These are phyloP conservation scores for Ferrisia virgata DNA, from an alignment of 2,888 invertebrate species.

Conservation along the genomic window DNA sequence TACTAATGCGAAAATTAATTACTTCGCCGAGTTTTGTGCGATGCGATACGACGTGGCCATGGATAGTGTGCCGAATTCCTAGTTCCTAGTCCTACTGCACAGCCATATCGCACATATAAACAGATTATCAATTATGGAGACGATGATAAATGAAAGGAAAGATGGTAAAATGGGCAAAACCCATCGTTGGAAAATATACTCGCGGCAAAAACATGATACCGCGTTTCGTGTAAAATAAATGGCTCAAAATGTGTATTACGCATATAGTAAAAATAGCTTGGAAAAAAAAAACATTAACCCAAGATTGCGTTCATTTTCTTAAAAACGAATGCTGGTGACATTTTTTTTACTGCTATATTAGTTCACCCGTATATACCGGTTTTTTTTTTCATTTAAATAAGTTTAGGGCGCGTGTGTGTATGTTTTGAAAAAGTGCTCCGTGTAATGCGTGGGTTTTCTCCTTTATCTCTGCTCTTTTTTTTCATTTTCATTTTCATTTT, in stretches of 20 bases:
- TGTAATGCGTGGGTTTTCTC: background rate
- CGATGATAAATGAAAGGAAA: background rate
- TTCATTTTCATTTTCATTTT: background rate
- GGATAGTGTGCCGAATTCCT: background rate
- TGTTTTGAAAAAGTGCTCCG: background rate
- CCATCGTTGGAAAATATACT: background rate
- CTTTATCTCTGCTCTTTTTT: background rate
- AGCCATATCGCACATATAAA: background rate
- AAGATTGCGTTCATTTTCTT: constrained; percentile 28
- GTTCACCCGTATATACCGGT: constrained; percentile 1
- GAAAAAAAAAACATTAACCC: background rate
- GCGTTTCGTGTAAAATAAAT: background rate
- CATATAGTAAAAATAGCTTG: background rate
- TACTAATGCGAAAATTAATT: background rate
- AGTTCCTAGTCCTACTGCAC: no score
- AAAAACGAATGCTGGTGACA: constrained; percentile 17
- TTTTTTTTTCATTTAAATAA: constrained; percentile 23
- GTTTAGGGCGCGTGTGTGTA: background rate
- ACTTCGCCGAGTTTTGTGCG: background rate
- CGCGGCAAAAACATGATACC: background rate
- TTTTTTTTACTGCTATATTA: constrained; percentile 4
- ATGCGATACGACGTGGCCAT: no score
- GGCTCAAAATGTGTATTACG: background rate
- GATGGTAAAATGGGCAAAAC: background rate
- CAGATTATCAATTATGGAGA: background rate